Conservation (phyloP, 2,797 vertebrate genomes). For the Moxostoma hubbsi region DNA sequence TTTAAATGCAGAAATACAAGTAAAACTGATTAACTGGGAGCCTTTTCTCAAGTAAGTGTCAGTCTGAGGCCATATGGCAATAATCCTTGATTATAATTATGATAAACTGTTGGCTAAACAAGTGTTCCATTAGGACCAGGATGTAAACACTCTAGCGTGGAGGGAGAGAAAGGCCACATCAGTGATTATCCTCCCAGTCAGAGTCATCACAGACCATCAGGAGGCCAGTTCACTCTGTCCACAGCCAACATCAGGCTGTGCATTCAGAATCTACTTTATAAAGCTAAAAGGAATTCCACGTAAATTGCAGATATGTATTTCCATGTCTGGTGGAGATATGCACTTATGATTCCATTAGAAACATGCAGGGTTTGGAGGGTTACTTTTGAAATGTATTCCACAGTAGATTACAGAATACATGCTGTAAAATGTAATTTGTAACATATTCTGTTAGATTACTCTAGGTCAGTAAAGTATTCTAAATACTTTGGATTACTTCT, state of each 20-base stretch:
- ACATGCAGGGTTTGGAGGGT: no score
- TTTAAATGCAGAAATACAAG: neutral
- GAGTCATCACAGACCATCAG: constrained; percentile 62
- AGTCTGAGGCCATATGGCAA: constrained; percentile 33
- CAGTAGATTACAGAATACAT: no score
- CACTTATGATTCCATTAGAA: neutral
- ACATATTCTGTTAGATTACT: no score
- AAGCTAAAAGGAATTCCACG: neutral
- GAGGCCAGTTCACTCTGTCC: constrained; percentile 64
- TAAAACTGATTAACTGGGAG: neutral
- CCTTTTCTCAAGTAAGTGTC: constrained; percentile 3
- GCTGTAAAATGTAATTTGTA: no score
- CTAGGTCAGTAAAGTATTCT: no score
- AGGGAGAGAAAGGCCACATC: constrained; percentile 37
- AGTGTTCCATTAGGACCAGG: constrained; percentile 43
- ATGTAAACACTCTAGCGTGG: constrained; percentile 41
- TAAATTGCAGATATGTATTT: neutral
- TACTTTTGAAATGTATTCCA: no score
- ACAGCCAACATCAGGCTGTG: constrained; percentile 62
- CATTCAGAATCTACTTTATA: constrained; percentile 58
- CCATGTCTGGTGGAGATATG: constrained; percentile 11
- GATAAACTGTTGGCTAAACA: constrained; percentile 58
- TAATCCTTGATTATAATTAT: constrained; percentile 37
- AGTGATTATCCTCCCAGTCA: constrained; percentile 61
- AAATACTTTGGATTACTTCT: no score